Base-by-base conservation (phyloP, 2,797 vertebrate genomes). In the Rhinella marina region DNA sequence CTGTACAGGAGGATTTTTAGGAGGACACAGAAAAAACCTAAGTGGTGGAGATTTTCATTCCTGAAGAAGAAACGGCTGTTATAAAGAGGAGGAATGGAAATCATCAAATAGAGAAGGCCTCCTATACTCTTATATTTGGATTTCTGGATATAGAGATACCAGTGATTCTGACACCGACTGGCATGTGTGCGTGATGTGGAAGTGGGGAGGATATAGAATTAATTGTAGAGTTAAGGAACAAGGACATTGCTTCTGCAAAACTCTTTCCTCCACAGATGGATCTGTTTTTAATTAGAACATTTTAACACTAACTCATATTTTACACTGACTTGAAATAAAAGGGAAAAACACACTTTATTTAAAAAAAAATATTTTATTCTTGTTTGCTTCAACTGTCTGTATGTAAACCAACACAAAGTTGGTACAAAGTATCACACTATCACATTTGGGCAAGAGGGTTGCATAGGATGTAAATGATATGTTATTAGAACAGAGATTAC, bases 291-390 rank as follows among this genome's bases (percentile, higher is more conserved):
- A 89, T 83, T 86, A 89, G 88, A 77, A 68, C 50, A 76, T 89
- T 86, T 89, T 89, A 86, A 83, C 88, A 89, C 85, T 89, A 89
- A 86, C 88, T 79, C 79, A 70, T 89, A 89, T 89, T 86, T 89
- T 89, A 84, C 84, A 86, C 48, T 86, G 88, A 89, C 80, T 89
- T 89, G 73, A 89, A 89, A 89, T 89, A 89, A 89, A 89, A 83
- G 75, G 88, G 88, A 84, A 89, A 86, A 78, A 88, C 61, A 79
- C 17, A 77, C 72, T 83, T 83, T 86, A 86, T 89, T 86, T 83
- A 62, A 89, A 25, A 81, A 25, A 81, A 89, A 78, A 52, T n/a
- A 52, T 29, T 41, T 81, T 48, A 50, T 84, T 59, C 41, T 77
- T 59, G 50, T 32, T 77, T 66, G 3, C 27, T 62, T 80, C 0